Evolutionary conservation across 2,113 vertebrate species (phyloP), one percentile per base, ranked within the genome.

Genomic region (Arothron firmamentum): DNA sequence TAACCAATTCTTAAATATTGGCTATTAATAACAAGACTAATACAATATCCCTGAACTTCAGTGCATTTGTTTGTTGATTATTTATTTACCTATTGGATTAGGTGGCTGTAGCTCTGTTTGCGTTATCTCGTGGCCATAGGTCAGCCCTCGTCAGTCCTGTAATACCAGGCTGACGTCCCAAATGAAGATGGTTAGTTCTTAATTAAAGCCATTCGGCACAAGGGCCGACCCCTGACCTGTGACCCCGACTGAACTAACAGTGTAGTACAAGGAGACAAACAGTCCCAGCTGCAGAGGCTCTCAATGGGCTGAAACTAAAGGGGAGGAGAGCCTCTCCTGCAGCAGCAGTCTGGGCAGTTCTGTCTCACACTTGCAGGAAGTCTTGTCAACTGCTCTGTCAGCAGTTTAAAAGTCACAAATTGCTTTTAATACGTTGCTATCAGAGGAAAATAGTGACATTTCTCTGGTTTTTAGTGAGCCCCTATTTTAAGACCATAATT

Each of bases 231-330:
- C 78, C 53, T 83, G 59, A 83, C 72, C 80, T 57, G 48, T 79
- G 67, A 75, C 63, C 84, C 80, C 65, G 42, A 70, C 79, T 82
- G 63, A 82, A 75, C 59, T 73, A 66, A 83, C 67, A 63, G 75
- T 67, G 78, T 65, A 69, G 67, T 62, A 78, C 69, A 67, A 70
- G 71, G 69, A 72, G 79, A 77, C 81, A 87, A 80, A 84, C 83
- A 86, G 75, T 87, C 79, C 80, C 86, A 88, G 82, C 77, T 88
- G 84, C 81, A 56, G 59, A 70, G 66, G 64, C 58, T 68, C 78
- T 82, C 77, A 88, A 81, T 77, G 64, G 70, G 43, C 78, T 71
- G 43, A 54, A 68, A 75, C 59, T 64, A 11, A 67, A 83, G 68
- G 63, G 80, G 79, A 83, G 77, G 77, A 74, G 79, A 72, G 62